Percentiles rank a stretch among this genome's conserved stretches.
Evolutionary conservation across 2,797 vertebrate species (phyloP).

Genomic region (Crax fasciolata): DNA sequence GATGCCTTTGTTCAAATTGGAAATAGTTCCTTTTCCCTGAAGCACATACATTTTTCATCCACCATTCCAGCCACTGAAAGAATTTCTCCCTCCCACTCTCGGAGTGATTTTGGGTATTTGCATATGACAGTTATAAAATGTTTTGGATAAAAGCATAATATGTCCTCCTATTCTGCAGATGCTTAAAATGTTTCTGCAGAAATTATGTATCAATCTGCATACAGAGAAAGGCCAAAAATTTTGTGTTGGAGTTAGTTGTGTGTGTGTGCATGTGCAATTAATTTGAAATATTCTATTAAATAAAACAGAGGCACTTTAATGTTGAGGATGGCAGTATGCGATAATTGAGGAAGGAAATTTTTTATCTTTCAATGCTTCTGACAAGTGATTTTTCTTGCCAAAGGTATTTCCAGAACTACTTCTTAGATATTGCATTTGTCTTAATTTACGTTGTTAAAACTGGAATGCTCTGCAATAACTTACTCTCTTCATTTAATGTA

Average conservation of each 20-base stretch:
- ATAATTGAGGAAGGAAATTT: background rate
- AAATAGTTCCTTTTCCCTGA: background rate
- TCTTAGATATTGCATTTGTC: background rate
- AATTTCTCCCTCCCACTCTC: background rate
- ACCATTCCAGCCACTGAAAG: background rate
- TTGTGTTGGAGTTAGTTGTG: background rate
- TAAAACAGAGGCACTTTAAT: background rate
- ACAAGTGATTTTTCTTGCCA: background rate
- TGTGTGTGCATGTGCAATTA: background rate
- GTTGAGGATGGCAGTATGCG: background rate
- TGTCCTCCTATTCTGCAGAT: background rate
- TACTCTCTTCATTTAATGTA: background rate
- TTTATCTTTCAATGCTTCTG: background rate
- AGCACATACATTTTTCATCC: background rate
- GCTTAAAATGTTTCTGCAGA: conserved; percentile 8
- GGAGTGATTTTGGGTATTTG: background rate
- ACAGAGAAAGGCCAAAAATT: background rate
- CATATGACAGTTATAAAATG: background rate
- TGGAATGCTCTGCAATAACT: background rate
- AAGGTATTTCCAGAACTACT: background rate
- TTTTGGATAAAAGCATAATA: background rate
- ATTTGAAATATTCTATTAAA: background rate
- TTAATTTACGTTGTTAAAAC: background rate
- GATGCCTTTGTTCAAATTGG: background rate
- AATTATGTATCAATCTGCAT: background rate